Evolutionary conservation across 2,113 vertebrate genomes (phyloP).

Genomic region (Salminus brasiliensis): DNA sequence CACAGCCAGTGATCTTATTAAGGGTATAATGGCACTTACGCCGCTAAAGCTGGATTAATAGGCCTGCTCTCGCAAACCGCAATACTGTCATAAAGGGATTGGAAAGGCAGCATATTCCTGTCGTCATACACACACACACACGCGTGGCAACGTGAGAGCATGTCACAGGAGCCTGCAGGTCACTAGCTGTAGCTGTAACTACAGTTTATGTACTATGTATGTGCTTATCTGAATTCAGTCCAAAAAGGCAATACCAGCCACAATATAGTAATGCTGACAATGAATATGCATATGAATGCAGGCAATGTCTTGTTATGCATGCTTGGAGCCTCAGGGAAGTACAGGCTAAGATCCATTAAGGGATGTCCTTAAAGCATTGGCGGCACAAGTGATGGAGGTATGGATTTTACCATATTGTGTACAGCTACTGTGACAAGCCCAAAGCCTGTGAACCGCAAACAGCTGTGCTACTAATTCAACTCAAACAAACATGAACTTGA

Average conservation of each 20-base stretch:
- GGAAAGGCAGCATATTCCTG: slow-evolving; percentile 69
- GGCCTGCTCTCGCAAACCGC: slow-evolving; percentile 74
- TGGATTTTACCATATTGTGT: too few relatives aligned
- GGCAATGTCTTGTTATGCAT: too few relatives aligned
- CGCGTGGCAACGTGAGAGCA: slow-evolving; percentile 54
- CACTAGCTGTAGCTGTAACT: background rate
- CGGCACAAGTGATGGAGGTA: too few relatives aligned
- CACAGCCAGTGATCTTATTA: slow-evolving; percentile 83
- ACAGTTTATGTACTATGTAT: background rate
- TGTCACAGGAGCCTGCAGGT: slow-evolving; percentile 48
- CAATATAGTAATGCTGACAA: background rate
- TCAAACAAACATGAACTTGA: too few relatives aligned
- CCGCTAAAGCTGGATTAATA: slow-evolving; percentile 83
- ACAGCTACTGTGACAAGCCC: too few relatives aligned
- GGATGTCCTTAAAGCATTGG: too few relatives aligned
- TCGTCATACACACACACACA: slow-evolving; percentile 45
- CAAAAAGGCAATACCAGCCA: background rate
- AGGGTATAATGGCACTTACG: slow-evolving; percentile 81
- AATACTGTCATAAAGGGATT: slow-evolving; percentile 85
- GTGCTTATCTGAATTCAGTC: background rate
- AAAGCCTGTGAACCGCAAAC: too few relatives aligned
- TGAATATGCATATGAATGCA: too few relatives aligned
- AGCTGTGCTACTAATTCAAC: too few relatives aligned
- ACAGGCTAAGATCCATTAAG: too few relatives aligned
- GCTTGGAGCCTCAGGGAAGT: too few relatives aligned